phyloP scores from a whole-genome alignment of 2,888 invertebrate genomes.

The Atethmia centrago region DNA sequence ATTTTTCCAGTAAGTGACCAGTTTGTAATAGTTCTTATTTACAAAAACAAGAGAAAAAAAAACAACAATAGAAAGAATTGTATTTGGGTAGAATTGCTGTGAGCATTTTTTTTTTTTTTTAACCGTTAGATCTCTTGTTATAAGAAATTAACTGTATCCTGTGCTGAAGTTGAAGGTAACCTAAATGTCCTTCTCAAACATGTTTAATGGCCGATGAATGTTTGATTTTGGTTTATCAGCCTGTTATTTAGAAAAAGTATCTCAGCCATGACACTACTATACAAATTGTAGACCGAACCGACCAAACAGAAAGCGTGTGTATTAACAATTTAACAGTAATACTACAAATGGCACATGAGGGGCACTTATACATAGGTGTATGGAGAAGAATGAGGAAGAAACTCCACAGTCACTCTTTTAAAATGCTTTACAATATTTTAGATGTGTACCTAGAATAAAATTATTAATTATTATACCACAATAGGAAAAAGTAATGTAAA shows the following conservation, averaged over 20 bases:
- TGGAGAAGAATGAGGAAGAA: neutral
- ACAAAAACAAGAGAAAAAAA: neutral
- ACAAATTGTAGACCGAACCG: neutral
- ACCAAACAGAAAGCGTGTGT: neutral
- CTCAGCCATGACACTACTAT: neutral
- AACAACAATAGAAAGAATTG: too few species aligned
- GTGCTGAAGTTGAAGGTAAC: conserved; percentile 2
- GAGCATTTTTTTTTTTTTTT: neutral
- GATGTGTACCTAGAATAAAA: neutral
- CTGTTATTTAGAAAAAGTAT: neutral
- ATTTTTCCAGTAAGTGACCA: too few species aligned
- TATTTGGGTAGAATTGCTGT: neutral
- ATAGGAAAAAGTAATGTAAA: neutral
- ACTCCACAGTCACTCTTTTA: neutral
- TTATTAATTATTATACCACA: neutral
- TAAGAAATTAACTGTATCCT: neutral
- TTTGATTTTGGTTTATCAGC: neutral
- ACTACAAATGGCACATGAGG: neutral
- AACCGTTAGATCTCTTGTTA: neutral
- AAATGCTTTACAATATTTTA: neutral
- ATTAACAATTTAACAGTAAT: neutral
- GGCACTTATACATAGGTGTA: neutral
- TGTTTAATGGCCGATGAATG: neutral
- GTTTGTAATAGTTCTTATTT: neutral
- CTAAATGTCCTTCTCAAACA: neutral